Evolutionary conservation across 2,888 invertebrate species (phyloP).

Genomic region (Scaptodrosophila latifasciaeformis): DNA sequence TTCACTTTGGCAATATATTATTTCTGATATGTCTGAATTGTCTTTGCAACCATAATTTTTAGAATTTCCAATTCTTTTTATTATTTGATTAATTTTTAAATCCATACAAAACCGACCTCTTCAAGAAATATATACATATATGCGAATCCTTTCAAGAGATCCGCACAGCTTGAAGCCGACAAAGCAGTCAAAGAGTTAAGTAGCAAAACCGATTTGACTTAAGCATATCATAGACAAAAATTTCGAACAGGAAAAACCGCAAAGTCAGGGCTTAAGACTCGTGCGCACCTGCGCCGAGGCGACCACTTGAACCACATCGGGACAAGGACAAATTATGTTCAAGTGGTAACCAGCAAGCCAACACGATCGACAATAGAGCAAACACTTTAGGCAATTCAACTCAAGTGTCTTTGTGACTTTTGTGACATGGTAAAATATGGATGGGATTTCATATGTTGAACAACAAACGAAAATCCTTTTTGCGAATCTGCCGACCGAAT

Average conservation of each 20-base stretch:
- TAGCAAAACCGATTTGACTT: slow-evolving; percentile 27
- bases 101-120: too few relatives aligned
- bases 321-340: slow-evolving; percentile 15
- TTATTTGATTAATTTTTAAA: too few relatives aligned
- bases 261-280: slow-evolving; percentile 40
- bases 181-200: slow-evolving; percentile 35
- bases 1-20: too few relatives aligned
- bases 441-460: slow-evolving; percentile 48
- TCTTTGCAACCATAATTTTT: too few relatives aligned
- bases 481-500: slow-evolving; percentile 56
- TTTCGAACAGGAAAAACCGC: slow-evolving; percentile 30
- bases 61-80: too few relatives aligned
- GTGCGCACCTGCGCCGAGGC: slow-evolving; percentile 44
- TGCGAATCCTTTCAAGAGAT: too few relatives aligned
- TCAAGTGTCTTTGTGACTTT: slow-evolving; percentile 59
- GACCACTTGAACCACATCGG: slow-evolving; percentile 34
- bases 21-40: too few relatives aligned
- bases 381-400: slow-evolving; percentile 50
- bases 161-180: too few relatives aligned
- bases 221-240: slow-evolving; percentile 23
- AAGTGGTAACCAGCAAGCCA: slow-evolving; percentile 30
- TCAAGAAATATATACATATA: too few relatives aligned
- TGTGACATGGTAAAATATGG: slow-evolving; percentile 42
- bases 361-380: slow-evolving; percentile 25
- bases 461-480: slow-evolving; percentile 53